Evolutionary conservation across 53 echinoderm and acorn worm species (phyloP).

Genomic region (Echinarachnius parma): DNA sequence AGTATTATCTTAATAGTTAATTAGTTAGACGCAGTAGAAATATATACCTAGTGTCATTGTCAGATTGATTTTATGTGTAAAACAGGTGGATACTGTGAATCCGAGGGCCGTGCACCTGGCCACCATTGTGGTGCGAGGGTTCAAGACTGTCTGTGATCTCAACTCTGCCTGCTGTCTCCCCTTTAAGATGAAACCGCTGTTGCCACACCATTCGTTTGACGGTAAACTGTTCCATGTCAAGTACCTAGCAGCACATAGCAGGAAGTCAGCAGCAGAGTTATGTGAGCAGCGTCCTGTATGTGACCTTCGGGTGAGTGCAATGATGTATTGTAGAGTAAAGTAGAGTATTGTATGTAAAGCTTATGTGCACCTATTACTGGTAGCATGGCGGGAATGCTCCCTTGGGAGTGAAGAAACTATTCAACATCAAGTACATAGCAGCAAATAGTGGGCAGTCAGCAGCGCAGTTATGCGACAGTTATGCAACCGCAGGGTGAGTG

Average conservation of each 20-base stretch:
- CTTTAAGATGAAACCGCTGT: slow-evolving; percentile 34
- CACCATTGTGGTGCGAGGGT: slow-evolving; percentile 54
- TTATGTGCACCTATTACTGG: too few relatives aligned
- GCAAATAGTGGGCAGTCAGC: slow-evolving; percentile 33
- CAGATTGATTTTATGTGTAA: too few relatives aligned
- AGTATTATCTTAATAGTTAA: too few relatives aligned
- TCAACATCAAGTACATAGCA: slow-evolving; percentile 65
- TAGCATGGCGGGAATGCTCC: too few relatives aligned
- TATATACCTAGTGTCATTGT: too few relatives aligned
- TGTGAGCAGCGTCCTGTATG: too few relatives aligned
- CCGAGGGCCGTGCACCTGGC: slow-evolving; percentile 68
- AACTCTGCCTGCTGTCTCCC: slow-evolving; percentile 58
- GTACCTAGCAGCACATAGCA: slow-evolving; percentile 54
- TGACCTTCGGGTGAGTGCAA: too few relatives aligned
- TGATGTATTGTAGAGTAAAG: too few relatives aligned
- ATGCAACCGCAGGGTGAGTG: too few relatives aligned
- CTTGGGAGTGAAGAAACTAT: too few relatives aligned
- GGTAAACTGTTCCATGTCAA: slow-evolving; percentile 77
- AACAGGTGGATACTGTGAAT: slow-evolving; percentile 55
- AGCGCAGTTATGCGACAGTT: slow-evolving; percentile 50
- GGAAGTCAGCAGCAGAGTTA: slow-evolving; percentile 16
- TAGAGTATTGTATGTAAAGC: too few relatives aligned
- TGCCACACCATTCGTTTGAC: slow-evolving; percentile 63
- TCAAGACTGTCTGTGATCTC: slow-evolving; percentile 2
- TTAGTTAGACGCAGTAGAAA: too few relatives aligned